Percentiles rank a stretch among this genome's conserved stretches.
Evolutionary conservation across 2,888 invertebrate genomes (phyloP).

Genomic region (Oscheius onirici): DNA sequence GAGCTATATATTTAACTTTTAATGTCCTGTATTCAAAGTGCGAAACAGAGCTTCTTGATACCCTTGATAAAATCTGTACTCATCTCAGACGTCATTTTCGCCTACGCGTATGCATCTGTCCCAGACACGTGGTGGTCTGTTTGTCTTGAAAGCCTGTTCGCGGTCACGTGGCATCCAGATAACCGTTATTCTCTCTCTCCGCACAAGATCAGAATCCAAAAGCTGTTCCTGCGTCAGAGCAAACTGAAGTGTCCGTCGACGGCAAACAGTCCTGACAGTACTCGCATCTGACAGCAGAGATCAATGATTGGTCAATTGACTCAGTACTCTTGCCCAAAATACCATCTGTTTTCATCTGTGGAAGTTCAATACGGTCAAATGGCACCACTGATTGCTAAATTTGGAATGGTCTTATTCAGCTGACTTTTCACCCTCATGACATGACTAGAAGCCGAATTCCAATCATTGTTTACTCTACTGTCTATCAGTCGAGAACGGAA

Average conservation of each 20-base stretch:
- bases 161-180: not conserved
- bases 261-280: not conserved
- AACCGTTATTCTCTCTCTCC: not conserved
- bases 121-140: slow-evolving; percentile 21
- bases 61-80: slow-evolving; percentile 7
- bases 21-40: too few relatives aligned
- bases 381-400: too few relatives aligned
- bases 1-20: not conserved
- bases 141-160: not conserved
- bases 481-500: too few relatives aligned
- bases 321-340: not conserved
- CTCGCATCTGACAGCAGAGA: not conserved
- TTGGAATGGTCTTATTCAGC: not conserved
- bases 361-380: too few relatives aligned
- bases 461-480: too few relatives aligned
- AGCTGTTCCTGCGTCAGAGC: not conserved
- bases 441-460: too few relatives aligned
- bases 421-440: not conserved
- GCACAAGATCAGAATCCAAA: not conserved
- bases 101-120: slow-evolving; percentile 25
- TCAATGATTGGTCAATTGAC: slow-evolving; percentile 2
- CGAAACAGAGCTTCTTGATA: too few relatives aligned
- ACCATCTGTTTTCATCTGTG: too few relatives aligned
- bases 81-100: slow-evolving; percentile 13
- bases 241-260: not conserved